Base-by-base conservation (phyloP, 2,113 vertebrate species). In the Arizona elegans region DNA sequence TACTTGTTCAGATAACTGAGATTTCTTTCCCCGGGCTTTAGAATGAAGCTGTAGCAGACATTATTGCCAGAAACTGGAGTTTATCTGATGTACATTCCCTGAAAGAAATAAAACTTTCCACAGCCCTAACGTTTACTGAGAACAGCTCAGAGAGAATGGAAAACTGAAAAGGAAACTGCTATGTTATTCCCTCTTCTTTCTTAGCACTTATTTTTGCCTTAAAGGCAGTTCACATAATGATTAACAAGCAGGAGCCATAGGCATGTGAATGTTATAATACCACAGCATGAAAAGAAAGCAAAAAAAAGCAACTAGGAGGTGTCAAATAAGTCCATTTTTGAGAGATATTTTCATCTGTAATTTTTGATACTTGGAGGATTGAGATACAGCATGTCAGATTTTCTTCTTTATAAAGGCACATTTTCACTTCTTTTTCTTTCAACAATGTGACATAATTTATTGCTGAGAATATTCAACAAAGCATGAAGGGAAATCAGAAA, bases 181-280 rank as follows among this genome's bases (percentile, higher is more conserved):
- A 0, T 92, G 17, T 1, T 8, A 7, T 94, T 93, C 89, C 0
- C 55, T 62, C n/a, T 43, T 24, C 62, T 86, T 93, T 94, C 81
- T 53, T 94, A 59, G 62, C 3, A 0, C 0, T 9, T 21, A 59
- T 93, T 95, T 62, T 90, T 53, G 47, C 89, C 75, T 95, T 24
- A 92, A 50, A 91, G 33, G 47, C 17, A 92, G 6, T 8, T 92
- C 23, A 86, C 56, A 54, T 96, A 58, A 90, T 88, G 62, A 52
- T 94, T 96, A 93, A 86, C 52, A 86, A 94, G 93, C 26, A 95
- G 33, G 47, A 96, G 62, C 1, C 8, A 62, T 3, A 93, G 56
- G 33, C 1, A 91, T 50, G 38, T 88, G 89, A 3, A 75, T 87
- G 65, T 8, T 75, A 5, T 62, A 86, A 91, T 95, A 85, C 43